Evolutionary conservation across 2,113 vertebrate species (phyloP).

Genomic region (Origma solitaria): DNA sequence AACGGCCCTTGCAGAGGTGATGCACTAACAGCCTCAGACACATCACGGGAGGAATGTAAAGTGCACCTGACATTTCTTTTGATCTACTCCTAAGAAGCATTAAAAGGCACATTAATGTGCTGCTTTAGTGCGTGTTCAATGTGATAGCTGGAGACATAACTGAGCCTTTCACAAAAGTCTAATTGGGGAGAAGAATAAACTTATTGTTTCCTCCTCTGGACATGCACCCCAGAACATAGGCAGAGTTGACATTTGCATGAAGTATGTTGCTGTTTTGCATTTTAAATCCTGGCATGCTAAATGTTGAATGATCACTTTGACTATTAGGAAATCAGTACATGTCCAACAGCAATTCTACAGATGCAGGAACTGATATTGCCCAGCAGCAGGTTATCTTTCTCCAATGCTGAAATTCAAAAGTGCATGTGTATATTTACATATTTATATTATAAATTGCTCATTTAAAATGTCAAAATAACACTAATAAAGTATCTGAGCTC

Average conservation of each 20-base stretch:
- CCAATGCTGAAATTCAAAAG: background rate
- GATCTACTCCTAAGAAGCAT: constrained; percentile 46
- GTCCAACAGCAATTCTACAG: background rate
- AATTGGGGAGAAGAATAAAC: constrained; percentile 63
- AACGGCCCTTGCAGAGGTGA: background rate
- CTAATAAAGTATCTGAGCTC: background rate
- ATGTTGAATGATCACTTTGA: background rate
- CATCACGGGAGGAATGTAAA: constrained; percentile 13
- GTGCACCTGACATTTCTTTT: constrained; percentile 64
- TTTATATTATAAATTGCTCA: background rate
- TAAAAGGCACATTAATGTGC: constrained; percentile 26
- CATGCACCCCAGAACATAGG: constrained; percentile 7
- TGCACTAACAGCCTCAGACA: constrained; percentile 9
- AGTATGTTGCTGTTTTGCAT: constrained; percentile 32
- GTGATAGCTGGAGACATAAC: constrained; percentile 23
- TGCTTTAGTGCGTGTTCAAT: background rate
- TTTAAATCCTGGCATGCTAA: constrained; percentile 21
- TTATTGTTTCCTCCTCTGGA: constrained; percentile 47
- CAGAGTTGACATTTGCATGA: constrained; percentile 38
- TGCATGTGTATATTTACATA: background rate
- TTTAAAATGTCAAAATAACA: background rate
- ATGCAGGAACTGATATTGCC: background rate
- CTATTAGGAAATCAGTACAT: background rate
- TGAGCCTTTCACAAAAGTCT: constrained; percentile 1
- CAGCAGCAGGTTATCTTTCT: background rate